phyloP scores from a whole-genome alignment of 2,797 vertebrate genomes.

The Holocentrus rufus region DNA sequence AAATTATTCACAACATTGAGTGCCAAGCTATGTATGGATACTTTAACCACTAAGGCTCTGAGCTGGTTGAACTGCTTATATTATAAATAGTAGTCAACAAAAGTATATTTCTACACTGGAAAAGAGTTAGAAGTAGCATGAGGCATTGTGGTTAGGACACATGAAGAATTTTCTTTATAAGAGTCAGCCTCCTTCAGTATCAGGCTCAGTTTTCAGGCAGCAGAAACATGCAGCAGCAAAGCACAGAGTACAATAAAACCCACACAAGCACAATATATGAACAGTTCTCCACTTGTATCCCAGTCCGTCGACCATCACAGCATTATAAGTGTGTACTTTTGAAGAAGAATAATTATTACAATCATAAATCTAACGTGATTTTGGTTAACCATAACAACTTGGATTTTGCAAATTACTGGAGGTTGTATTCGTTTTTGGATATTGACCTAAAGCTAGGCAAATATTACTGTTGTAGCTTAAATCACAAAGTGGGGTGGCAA shows the following conservation, averaged over 20 bases:
- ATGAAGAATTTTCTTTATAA: background rate
- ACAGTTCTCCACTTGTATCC: background rate
- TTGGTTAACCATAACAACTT: background rate
- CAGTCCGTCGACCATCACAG: background rate
- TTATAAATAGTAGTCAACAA: background rate
- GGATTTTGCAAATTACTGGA: background rate
- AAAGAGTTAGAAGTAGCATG: background rate
- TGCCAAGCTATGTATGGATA: constrained; percentile 4
- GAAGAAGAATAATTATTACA: background rate
- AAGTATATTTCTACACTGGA: background rate
- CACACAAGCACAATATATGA: background rate
- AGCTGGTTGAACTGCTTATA: background rate
- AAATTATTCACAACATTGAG: constrained; percentile 1
- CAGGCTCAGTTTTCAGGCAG: background rate
- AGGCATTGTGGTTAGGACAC: background rate
- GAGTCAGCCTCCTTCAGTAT: background rate
- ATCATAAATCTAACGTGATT: background rate
- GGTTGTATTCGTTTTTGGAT: background rate
- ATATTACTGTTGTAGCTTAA: too few species aligned
- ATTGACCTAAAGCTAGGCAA: background rate
- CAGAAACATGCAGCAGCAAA: background rate
- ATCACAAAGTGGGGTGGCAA: too few species aligned
- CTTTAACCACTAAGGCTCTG: background rate
- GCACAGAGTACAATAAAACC: background rate
- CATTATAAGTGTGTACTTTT: background rate